Evolutionary conservation across 2,888 invertebrate species (phyloP).

Genomic region (Parascotia fuliginaria): DNA sequence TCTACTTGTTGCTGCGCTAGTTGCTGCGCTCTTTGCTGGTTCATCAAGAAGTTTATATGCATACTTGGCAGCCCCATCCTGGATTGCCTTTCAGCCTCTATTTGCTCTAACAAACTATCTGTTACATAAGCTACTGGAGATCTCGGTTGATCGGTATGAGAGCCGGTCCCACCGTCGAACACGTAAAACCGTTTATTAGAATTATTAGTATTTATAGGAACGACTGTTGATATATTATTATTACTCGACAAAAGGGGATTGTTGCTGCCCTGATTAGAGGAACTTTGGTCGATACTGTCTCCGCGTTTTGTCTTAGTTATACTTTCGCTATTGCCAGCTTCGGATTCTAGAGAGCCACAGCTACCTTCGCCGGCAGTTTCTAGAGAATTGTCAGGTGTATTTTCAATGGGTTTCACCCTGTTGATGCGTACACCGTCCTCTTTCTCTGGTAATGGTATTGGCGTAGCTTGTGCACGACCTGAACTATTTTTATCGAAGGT

Average conservation of each 20-base stretch:
- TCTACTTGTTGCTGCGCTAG: slow-evolving; percentile 65
- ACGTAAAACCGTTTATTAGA: slow-evolving; percentile 79
- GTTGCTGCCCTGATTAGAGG: slow-evolving; percentile 83
- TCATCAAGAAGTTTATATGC: slow-evolving; percentile 80
- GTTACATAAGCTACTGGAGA: slow-evolving; percentile 80
- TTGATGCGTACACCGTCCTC: slow-evolving; percentile 61
- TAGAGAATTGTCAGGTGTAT: slow-evolving; percentile 64
- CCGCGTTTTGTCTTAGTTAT: slow-evolving; percentile 69
- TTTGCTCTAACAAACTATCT: slow-evolving; percentile 79
- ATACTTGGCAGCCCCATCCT: slow-evolving; percentile 81
- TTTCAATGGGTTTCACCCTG: slow-evolving; percentile 65
- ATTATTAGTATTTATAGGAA: slow-evolving; percentile 75
- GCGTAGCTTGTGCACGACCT: slow-evolving; percentile 77
- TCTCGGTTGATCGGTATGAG: slow-evolving; percentile 71
- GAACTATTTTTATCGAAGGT: slow-evolving; percentile 93
- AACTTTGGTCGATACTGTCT: slow-evolving; percentile 78
- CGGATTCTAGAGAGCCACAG: slow-evolving; percentile 79
- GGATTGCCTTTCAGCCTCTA: slow-evolving; percentile 77
- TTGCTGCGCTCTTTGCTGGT: slow-evolving; percentile 70
- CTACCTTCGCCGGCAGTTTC: slow-evolving; percentile 80
- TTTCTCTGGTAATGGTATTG: slow-evolving; percentile 68
- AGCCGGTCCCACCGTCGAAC: slow-evolving; percentile 75
- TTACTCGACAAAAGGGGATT: slow-evolving; percentile 79
- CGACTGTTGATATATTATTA: slow-evolving; percentile 75
- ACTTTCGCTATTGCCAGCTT: slow-evolving; percentile 72